A percentile compares a stretch with the other conserved stretches of the same genome.
Evolutionary conservation across 2,113 vertebrate genomes (phyloP).

Genomic region (Uria lomvia): DNA sequence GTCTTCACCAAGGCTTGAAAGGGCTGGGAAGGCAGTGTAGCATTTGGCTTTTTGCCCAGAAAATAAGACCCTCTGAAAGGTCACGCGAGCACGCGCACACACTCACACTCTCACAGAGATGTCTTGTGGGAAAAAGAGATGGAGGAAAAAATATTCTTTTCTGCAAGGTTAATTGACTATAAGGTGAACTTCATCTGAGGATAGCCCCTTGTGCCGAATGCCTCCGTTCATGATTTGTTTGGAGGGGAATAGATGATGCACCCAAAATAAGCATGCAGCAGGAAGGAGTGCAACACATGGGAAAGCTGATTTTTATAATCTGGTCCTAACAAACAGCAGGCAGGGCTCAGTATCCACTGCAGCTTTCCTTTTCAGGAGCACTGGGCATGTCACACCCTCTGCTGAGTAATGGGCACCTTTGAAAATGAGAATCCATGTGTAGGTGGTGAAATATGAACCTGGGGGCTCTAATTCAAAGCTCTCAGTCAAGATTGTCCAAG

Average conservation of each 20-base stretch:
- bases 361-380: neutral
- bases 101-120: neutral
- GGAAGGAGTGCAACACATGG: neutral
- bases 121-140: neutral
- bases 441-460: accelerated
- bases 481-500: neutral
- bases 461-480: neutral
- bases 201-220: neutral
- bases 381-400: neutral
- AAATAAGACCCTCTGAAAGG: conserved; percentile 66
- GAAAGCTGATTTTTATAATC: neutral
- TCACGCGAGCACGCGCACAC: neutral
- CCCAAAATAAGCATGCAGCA: neutral
- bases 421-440: too few species aligned
- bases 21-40: conserved; percentile 40
- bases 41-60: conserved; percentile 71
- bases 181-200: conserved; percentile 48
- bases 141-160: neutral
- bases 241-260: neutral
- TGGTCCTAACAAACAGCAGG: too few species aligned
- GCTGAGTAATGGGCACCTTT: neutral
- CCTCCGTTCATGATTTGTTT: neutral
- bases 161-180: conserved; percentile 67
- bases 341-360: neutral
- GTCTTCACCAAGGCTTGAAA: neutral